phyloP scores from a whole-genome alignment of 2,888 invertebrate genomes.

The Pantelozetes paolii region DNA sequence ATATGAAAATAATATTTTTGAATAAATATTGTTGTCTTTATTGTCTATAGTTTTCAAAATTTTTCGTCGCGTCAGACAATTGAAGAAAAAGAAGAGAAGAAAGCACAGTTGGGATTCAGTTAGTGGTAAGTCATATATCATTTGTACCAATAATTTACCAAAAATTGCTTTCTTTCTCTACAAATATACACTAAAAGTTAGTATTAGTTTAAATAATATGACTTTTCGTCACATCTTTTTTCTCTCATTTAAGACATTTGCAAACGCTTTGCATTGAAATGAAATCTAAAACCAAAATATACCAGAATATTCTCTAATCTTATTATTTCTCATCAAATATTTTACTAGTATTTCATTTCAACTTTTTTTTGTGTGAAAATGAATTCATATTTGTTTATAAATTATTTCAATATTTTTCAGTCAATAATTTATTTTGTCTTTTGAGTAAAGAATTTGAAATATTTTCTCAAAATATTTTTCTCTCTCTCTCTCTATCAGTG shows the following conservation, averaged over 20 bases:
- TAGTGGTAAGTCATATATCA: slow-evolving; percentile 37
- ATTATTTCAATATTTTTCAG: too few species aligned
- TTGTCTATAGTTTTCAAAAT: slow-evolving; percentile 38
- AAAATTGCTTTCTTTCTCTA: neutral
- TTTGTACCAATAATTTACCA: neutral
- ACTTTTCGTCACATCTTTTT: neutral
- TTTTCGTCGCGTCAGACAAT: slow-evolving; percentile 37
- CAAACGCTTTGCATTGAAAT: neutral
- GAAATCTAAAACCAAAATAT: neutral
- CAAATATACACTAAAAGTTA: neutral
- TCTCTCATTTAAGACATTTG: neutral
- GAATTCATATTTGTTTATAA: too few species aligned
- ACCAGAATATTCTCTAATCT: neutral
- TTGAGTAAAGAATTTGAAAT: too few species aligned
- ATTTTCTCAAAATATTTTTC: too few species aligned
- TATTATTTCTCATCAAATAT: slow-evolving; percentile 20
- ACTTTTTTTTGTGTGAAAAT: too few species aligned
- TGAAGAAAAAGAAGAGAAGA: slow-evolving; percentile 40
- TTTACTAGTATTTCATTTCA: slow-evolving; percentile 30
- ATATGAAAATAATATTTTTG: neutral
- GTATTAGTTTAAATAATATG: slow-evolving; percentile 2
- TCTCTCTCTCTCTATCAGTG: too few species aligned
- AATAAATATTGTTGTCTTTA: neutral
- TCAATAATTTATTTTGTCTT: too few species aligned
- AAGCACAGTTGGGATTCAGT: slow-evolving; percentile 40